Conservation (phyloP, 2,113 vertebrate genomes). For the Gymnarchus niloticus region DNA sequence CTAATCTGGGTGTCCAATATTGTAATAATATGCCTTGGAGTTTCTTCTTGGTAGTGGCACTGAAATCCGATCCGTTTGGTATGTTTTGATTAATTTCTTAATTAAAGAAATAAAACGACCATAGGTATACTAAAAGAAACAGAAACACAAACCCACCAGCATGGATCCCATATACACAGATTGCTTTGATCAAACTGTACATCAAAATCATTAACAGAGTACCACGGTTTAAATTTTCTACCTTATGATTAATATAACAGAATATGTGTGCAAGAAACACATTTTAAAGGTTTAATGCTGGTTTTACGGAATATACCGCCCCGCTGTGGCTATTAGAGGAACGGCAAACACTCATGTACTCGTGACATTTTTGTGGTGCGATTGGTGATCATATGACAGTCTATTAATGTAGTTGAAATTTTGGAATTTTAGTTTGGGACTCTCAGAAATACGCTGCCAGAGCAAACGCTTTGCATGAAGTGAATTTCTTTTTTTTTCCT, state of each 20-base stretch:
- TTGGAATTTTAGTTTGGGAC: not conserved
- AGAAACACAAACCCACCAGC: not conserved
- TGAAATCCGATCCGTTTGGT: too few species aligned
- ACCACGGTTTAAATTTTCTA: not conserved
- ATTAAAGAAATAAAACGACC: too few species aligned
- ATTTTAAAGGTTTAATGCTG: not conserved
- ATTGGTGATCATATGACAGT: not conserved
- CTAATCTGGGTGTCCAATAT: not conserved
- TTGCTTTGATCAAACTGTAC: not conserved
- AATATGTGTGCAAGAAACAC: not conserved
- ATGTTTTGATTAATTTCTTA: too few species aligned
- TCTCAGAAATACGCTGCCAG: not conserved
- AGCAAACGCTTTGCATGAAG: too few species aligned
- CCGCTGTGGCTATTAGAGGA: constrained; percentile 41
- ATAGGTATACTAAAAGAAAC: not conserved
- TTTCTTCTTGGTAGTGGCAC: too few species aligned
- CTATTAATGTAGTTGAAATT: not conserved
- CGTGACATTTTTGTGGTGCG: not conserved
- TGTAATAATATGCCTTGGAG: not conserved
- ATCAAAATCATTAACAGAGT: not conserved
- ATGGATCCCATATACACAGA: not conserved
- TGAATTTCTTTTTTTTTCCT: not conserved
- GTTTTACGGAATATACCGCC: constrained; percentile 37
- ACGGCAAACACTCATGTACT: not conserved
- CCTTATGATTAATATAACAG: not conserved